Conservation (phyloP, 2,113 vertebrate species). For the Silurus meridionalis region DNA sequence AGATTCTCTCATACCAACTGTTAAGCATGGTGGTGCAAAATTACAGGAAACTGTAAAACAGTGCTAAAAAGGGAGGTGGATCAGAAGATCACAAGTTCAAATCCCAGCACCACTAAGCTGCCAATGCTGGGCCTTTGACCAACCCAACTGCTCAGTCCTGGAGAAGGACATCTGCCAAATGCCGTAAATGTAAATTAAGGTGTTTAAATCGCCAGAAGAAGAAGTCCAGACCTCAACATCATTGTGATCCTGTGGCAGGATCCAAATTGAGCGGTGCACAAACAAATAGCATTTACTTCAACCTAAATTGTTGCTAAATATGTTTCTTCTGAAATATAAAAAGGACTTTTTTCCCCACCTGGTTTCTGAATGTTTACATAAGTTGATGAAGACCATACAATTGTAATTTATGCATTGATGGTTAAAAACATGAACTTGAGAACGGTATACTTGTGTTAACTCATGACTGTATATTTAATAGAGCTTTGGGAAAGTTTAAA, state of each 20-base stretch:
- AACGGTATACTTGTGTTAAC: not conserved
- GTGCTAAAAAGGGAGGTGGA: no score
- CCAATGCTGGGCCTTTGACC: no score
- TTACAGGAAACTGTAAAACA: no score
- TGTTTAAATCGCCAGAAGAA: not conserved
- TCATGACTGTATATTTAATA: not conserved
- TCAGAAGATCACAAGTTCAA: no score
- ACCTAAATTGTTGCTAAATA: not conserved
- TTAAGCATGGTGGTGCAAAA: no score
- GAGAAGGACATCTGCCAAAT: no score
- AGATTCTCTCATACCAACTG: not conserved
- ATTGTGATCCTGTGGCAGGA: not conserved
- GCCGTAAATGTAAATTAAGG: not conserved
- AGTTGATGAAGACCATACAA: not conserved
- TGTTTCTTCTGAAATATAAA: not conserved
- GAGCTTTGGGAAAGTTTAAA: not conserved
- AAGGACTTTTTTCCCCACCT: not conserved
- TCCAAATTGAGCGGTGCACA: not conserved
- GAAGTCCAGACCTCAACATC: not conserved
- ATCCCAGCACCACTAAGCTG: no score
- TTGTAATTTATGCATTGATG: no score
- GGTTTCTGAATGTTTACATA: not conserved
- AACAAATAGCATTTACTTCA: not conserved
- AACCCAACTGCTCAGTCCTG: no score
- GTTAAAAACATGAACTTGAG: no score